Percentiles rank a stretch among this genome's conserved stretches.
These are phyloP conservation scores for Varecia variegata DNA, from an alignment of 2,797 vertebrate species.

Conservation along the genomic window DNA sequence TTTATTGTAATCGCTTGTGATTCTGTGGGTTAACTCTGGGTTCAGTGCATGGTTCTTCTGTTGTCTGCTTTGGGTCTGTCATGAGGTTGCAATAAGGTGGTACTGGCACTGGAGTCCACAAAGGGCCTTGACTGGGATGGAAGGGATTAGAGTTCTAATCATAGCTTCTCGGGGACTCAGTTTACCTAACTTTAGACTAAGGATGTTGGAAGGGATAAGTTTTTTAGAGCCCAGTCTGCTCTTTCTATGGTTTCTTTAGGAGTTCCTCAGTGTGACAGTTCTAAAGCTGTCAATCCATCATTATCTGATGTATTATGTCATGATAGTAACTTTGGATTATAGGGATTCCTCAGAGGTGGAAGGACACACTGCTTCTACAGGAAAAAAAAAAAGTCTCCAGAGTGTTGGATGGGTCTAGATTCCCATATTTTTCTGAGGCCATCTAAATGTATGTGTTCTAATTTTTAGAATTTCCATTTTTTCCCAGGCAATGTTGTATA, in stretches of 20 bases:
- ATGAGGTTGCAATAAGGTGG: background rate
- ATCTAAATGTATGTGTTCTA: background rate
- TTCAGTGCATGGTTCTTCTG: background rate
- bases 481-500: background rate
- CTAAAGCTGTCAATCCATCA: background rate
- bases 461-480: background rate
- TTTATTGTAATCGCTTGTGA: background rate
- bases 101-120: background rate
- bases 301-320: background rate
- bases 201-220: background rate
- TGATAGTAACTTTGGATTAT: background rate
- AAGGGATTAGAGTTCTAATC: background rate
- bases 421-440: background rate
- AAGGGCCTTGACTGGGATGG: background rate
- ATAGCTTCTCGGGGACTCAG: background rate
- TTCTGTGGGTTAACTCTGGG: background rate
- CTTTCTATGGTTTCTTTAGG: background rate
- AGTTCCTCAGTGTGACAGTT: background rate
- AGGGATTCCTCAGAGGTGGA: background rate
- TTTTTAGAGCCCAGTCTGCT: background rate
- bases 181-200: background rate
- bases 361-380: background rate
- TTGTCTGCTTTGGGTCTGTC: background rate
- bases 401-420: background rate
- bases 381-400: background rate